Base-by-base conservation (phyloP, 2,888 invertebrate species). In the Sarcophaga subvicina region DNA sequence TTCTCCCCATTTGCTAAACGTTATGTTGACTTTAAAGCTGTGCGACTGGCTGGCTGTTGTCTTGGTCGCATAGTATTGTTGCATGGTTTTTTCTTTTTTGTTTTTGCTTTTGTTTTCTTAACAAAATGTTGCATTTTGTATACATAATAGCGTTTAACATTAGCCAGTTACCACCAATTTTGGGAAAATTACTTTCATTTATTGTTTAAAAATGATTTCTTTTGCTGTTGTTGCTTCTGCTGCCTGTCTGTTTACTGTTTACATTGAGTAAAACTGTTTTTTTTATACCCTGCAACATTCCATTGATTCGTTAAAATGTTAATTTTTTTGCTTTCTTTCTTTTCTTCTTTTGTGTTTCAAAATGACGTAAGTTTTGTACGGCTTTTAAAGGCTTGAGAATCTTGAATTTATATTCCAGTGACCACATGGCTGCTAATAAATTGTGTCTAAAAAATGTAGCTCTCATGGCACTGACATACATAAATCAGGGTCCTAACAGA, bases 121-220 rank as follows among this genome's bases (percentile, higher is more conserved):
- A 78, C 72, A 77, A 78, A 69, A 80, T 80, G 71, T 85, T 67
- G 80, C 84, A 84, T 80, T 70, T 85, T 76, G 75, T 72, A 70
- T 76, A 70, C 69, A 62, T 80, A 83, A 82, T 79, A 88, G 78
- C 85, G 73, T 85, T 87, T 89, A 88, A 88, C 88, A 89, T 88
- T 90, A 90, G 90, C 90, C 88, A 89, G 91, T 91, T 92, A 89
- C 92, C 92, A 91, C 37, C 37, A 37, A 37, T 89, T 90, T 92
- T 92, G 90, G 92, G 92, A 80, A 89, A 90, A 90, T 88, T 90
- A 92, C 92, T 92, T 92, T 92, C 92, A 91, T 92, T 91, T 92
- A 90, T 71, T 88, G 86, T 88, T 86, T 75, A 60, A 81, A 37
- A 87, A 73, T 76, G 79, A 82, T 78, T 82, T 72, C 37, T 64